Evolutionary conservation across 2,888 invertebrate genomes (phyloP).

Genomic region (Onchidella celtica): DNA sequence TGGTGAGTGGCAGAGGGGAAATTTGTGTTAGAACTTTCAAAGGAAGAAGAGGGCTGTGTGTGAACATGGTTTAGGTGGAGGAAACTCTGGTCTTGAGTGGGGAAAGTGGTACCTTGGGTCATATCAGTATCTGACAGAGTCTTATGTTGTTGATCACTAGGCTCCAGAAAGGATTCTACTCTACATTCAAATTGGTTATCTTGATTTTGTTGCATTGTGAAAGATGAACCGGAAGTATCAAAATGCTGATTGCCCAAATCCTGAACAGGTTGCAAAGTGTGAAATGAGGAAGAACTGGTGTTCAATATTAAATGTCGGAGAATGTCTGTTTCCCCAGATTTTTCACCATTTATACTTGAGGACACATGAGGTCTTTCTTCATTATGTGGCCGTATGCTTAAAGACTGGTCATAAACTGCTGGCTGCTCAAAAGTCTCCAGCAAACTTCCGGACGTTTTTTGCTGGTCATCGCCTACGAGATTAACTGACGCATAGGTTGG

Average conservation of each 20-base stretch:
- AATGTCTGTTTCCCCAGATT: constrained; percentile 43
- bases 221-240: not conserved
- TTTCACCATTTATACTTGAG: constrained; percentile 12
- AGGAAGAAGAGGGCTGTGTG: constrained; percentile 29
- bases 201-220: constrained; percentile 11
- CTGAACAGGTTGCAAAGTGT: constrained; percentile 21
- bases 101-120: not conserved
- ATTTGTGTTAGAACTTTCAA: constrained; percentile 17
- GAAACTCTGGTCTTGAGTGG: constrained; percentile 33
- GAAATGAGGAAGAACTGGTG: constrained; percentile 29
- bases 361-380: not conserved
- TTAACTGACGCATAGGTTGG: constrained; percentile 10
- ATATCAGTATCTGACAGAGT: not conserved
- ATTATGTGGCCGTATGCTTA: not conserved
- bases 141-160: constrained; percentile 30
- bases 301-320: constrained; percentile 44
- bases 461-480: not conserved
- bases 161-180: constrained; percentile 36
- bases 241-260: constrained; percentile 15
- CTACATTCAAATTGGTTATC: constrained; percentile 18
- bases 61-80: constrained; percentile 28
- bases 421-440: constrained; percentile 32
- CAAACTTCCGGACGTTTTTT: constrained; percentile 2
- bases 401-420: constrained; percentile 9
- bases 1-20: constrained; percentile 28